phyloP scores from a whole-genome alignment of 2,113 vertebrate genomes.

The Geothlypis trichas region DNA sequence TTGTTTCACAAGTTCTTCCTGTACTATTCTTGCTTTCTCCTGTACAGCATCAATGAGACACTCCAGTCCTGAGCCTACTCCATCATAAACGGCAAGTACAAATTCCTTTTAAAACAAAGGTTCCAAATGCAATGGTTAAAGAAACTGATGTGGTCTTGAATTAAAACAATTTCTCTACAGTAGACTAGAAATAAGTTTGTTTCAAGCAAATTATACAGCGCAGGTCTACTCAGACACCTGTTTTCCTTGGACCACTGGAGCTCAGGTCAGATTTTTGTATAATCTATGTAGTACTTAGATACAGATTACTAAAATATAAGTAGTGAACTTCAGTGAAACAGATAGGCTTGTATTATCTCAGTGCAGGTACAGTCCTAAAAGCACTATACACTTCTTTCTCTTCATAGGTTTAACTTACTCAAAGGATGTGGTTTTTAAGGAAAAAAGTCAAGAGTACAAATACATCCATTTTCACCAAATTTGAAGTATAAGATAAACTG shows the following conservation, averaged over 20 bases:
- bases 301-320: background rate
- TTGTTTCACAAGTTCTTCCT: constrained; percentile 71
- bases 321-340: background rate
- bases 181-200: background rate
- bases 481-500: background rate
- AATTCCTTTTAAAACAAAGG: constrained; percentile 68
- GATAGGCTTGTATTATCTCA: background rate
- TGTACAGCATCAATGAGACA: constrained; percentile 76
- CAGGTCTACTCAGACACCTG: background rate
- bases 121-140: background rate
- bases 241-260: background rate
- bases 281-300: background rate
- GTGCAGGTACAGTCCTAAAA: background rate
- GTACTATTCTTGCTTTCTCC: constrained; percentile 69
- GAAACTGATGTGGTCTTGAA: background rate
- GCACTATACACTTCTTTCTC: background rate
- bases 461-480: background rate
- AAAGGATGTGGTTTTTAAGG: background rate
- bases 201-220: background rate
- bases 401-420: background rate
- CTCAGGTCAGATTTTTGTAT: background rate
- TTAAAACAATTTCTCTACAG: background rate
- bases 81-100: constrained; percentile 70
- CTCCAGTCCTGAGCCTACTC: constrained; percentile 75
- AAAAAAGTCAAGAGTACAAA: background rate